Percentiles rank a stretch among this genome's conserved stretches.
Evolutionary conservation across 2,797 vertebrate species (phyloP).

Genomic region (Nyctalus aviator): DNA sequence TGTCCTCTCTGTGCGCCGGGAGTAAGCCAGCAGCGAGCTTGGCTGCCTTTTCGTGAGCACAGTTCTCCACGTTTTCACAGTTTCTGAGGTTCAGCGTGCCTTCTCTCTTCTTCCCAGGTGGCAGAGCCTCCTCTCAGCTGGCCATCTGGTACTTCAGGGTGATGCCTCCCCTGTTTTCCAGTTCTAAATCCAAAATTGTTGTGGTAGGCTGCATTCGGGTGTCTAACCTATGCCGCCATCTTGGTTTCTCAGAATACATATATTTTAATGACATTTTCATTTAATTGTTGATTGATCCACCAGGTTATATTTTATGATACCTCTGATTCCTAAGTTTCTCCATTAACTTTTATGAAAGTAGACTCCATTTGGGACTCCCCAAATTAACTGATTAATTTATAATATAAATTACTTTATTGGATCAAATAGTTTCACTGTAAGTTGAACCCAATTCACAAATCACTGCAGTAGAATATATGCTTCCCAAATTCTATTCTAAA

Average conservation of each 20-base stretch:
- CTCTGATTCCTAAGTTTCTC: not conserved
- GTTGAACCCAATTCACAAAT: not conserved
- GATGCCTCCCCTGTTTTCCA: too few species aligned
- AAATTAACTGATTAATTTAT: not conserved
- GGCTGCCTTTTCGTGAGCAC: too few species aligned
- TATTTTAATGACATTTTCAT: not conserved
- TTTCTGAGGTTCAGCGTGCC: too few species aligned
- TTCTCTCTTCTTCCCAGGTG: too few species aligned
- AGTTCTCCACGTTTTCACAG: too few species aligned
- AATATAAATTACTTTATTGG: not conserved
- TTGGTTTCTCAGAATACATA: not conserved
- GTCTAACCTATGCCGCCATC: too few species aligned
- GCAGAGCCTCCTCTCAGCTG: too few species aligned
- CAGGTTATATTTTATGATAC: not conserved
- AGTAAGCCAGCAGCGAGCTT: too few species aligned
- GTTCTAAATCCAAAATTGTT: too few species aligned
- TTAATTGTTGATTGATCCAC: not conserved
- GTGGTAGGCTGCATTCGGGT: too few species aligned
- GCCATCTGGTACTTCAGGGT: too few species aligned
- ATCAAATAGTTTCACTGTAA: not conserved
- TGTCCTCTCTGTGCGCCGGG: too few species aligned
- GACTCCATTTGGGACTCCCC: not conserved
- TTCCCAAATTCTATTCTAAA: not conserved
- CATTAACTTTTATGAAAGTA: not conserved
- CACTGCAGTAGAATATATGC: not conserved